phyloP scores from a whole-genome alignment of 2,797 vertebrate species.

The Anguilla obscura region DNA sequence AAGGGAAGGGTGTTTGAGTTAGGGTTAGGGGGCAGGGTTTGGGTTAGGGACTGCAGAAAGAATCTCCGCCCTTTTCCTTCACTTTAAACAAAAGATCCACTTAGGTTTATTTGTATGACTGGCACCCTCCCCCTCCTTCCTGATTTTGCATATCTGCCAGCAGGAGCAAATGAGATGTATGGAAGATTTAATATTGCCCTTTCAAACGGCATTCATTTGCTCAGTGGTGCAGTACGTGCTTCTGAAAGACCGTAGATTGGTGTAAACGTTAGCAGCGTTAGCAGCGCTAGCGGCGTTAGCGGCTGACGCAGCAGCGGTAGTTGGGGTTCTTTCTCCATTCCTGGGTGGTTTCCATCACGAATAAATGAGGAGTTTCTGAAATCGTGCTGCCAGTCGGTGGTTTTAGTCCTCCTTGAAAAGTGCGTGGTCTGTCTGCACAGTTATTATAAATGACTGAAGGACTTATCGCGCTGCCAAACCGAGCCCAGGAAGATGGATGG shows the following conservation, averaged over 20 bases:
- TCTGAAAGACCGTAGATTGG: too few relatives aligned
- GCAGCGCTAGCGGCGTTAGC: too few relatives aligned
- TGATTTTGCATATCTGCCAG: too few relatives aligned
- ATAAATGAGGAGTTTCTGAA: neutral
- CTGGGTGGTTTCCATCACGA: neutral
- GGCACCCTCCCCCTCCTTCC: too few relatives aligned
- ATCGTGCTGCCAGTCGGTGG: neutral
- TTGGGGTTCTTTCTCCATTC: neutral
- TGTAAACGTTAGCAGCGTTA: too few relatives aligned
- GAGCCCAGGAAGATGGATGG: neutral
- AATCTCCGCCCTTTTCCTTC: too few relatives aligned
- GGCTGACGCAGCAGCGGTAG: neutral
- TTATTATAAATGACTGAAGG: neutral
- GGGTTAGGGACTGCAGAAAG: too few relatives aligned
- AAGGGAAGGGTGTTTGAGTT: too few relatives aligned
- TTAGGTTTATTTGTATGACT: too few relatives aligned
- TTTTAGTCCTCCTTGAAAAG: neutral
- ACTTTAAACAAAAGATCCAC: too few relatives aligned
- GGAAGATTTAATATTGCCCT: neutral
- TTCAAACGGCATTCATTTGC: neutral
- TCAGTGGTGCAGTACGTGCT: neutral
- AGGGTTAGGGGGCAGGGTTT: too few relatives aligned
- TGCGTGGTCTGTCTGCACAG: neutral
- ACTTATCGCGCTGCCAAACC: neutral
- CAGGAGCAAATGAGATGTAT: neutral